These are phyloP conservation scores for Psilanteris sp. DNA, from an alignment of 1,140 invertebrate genomes.

Conservation along the genomic window DNA sequence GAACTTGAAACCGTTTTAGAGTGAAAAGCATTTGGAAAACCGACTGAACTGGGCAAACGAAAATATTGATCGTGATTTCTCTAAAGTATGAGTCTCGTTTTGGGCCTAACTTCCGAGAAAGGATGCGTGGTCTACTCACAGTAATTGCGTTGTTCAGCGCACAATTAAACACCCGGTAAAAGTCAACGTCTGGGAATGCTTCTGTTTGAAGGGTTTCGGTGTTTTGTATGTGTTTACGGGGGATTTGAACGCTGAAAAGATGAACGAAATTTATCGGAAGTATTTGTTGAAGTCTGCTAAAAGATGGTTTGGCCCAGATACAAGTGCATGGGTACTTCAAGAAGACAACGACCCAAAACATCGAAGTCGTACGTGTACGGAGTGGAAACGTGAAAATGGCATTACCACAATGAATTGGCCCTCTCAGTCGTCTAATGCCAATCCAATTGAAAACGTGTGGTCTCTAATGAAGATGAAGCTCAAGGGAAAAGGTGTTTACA, in stretches of 20 bases:
- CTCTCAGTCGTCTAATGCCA: no score
- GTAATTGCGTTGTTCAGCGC: neutral
- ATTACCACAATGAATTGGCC: no score
- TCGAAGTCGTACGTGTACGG: no score
- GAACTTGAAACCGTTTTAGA: neutral
- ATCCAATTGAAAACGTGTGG: no score
- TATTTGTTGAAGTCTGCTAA: neutral
- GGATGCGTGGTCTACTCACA: neutral
- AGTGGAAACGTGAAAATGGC: no score
- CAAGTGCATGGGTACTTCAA: no score
- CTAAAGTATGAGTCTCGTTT: slow-evolving; percentile 37
- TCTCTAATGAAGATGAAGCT: neutral
- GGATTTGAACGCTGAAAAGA: neutral
- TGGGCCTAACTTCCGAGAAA: slow-evolving; percentile 15
- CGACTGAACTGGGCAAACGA: slow-evolving; percentile 13
- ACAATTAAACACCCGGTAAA: neutral
- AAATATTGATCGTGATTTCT: slow-evolving; percentile 37
- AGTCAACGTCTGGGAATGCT: neutral
- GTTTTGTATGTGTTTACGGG: neutral
- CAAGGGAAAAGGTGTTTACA: no score
- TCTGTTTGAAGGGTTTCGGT: neutral
- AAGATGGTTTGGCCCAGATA: neutral
- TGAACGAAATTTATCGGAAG: neutral
- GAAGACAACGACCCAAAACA: no score
- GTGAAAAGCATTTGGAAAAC: slow-evolving; percentile 11